These are phyloP conservation scores for Ypsolopha sequella DNA, from an alignment of 2,888 invertebrate species.

Conservation along the genomic window DNA sequence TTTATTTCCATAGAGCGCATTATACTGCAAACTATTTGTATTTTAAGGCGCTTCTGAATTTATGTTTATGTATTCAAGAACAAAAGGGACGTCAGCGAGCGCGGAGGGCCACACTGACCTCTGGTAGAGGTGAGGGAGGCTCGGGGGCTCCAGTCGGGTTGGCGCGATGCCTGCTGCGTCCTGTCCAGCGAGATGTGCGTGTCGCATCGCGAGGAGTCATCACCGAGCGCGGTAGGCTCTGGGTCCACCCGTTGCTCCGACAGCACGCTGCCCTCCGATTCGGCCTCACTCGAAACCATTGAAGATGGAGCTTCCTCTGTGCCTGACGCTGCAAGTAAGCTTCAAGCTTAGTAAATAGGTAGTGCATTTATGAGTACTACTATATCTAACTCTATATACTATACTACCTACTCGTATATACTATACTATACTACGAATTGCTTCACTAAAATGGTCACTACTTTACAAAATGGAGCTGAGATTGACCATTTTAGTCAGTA, in stretches of 20 bases:
- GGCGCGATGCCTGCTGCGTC: slow-evolving; percentile 24
- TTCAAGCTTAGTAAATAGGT: too few relatives aligned
- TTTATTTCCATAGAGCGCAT: too few relatives aligned
- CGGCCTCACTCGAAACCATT: slow-evolving; percentile 61
- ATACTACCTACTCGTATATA: too few relatives aligned
- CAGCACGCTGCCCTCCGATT: slow-evolving; percentile 51
- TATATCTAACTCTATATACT: too few relatives aligned
- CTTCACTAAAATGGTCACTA: too few relatives aligned
- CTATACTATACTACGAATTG: too few relatives aligned
- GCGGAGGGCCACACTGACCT: slow-evolving; percentile 20
- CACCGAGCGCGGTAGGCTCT: slow-evolving; percentile 15
- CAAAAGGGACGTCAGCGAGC: not conserved
- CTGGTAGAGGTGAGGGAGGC: slow-evolving; percentile 42
- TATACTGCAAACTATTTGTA: too few relatives aligned
- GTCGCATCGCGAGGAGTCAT: slow-evolving; percentile 17
- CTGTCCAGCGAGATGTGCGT: slow-evolving; percentile 16
- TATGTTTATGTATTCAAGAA: too few relatives aligned
- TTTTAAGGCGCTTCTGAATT: too few relatives aligned
- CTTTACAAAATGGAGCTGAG: too few relatives aligned
- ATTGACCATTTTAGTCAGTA: too few relatives aligned
- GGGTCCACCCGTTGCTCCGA: slow-evolving; percentile 37
- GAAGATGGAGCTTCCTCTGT: slow-evolving; percentile 61
- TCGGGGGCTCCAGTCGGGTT: slow-evolving; percentile 33
- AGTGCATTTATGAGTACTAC: too few relatives aligned
- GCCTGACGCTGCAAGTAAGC: slow-evolving; percentile 16